Evolutionary conservation across 2,888 invertebrate genomes (phyloP).

Genomic region (Cephus runcator): DNA sequence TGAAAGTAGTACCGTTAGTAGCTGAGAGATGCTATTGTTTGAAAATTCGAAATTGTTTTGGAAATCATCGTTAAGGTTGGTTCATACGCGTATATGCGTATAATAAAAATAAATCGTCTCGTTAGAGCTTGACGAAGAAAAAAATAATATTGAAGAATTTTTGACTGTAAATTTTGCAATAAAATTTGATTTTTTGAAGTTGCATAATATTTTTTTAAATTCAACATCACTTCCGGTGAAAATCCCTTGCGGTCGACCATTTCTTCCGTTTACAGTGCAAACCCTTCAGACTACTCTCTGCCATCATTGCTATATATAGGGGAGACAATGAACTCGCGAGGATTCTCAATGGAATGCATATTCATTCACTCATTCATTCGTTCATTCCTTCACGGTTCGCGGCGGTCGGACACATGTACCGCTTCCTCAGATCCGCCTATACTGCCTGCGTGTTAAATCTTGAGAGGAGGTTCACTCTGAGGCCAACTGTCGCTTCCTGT

Average conservation of each 20-base stretch:
- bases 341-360: slow-evolving; percentile 46
- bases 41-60: too few relatives aligned
- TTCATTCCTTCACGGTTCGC: slow-evolving; percentile 33
- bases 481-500: slow-evolving; percentile 60
- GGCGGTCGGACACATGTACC: slow-evolving; percentile 31
- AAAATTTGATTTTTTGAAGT: too few relatives aligned
- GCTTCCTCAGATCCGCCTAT: slow-evolving; percentile 32
- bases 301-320: neutral
- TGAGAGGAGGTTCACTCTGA: slow-evolving; percentile 9
- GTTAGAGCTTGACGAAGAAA: too few relatives aligned
- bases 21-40: too few relatives aligned
- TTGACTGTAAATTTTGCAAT: too few relatives aligned
- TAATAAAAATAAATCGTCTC: too few relatives aligned
- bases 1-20: too few relatives aligned
- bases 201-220: too few relatives aligned
- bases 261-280: neutral
- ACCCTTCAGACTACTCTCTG: neutral
- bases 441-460: slow-evolving; percentile 49
- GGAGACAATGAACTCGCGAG: slow-evolving; percentile 6
- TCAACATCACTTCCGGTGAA: too few relatives aligned
- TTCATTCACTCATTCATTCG: slow-evolving; percentile 36
- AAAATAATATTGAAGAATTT: too few relatives aligned
- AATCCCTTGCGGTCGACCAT: too few relatives aligned
- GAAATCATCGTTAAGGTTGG: neutral
- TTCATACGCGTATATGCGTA: neutral